phyloP scores from a whole-genome alignment of 2,888 invertebrate genomes.

The Epiblema foenella region DNA sequence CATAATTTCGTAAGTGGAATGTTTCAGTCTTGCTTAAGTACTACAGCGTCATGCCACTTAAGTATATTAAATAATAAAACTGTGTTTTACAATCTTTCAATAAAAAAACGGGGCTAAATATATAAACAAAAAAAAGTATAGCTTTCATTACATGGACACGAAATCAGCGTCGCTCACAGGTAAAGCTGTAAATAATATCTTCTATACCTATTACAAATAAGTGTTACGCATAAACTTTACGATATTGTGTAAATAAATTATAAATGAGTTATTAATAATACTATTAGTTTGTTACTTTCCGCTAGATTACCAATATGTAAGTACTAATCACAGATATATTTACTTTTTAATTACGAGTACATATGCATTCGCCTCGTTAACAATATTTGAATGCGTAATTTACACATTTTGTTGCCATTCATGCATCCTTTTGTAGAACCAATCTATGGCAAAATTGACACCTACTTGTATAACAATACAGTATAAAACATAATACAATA shows the following conservation, averaged over 20 bases:
- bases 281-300: slow-evolving; percentile 28
- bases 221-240: slow-evolving; percentile 18
- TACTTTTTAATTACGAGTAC: slow-evolving; percentile 1
- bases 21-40: slow-evolving; percentile 78
- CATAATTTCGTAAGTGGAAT: slow-evolving; percentile 64
- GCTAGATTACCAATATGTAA: slow-evolving; percentile 23
- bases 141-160: slow-evolving; percentile 2
- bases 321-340: slow-evolving; percentile 33
- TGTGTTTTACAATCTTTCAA: slow-evolving; percentile 21
- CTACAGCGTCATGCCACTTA: slow-evolving; percentile 53
- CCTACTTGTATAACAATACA: background rate
- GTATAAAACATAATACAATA: slow-evolving; percentile 6
- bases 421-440: background rate
- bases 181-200: slow-evolving; percentile 10
- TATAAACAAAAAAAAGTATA: slow-evolving; percentile 9
- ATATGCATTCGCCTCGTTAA: background rate
- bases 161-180: slow-evolving; percentile 20
- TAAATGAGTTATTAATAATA: slow-evolving; percentile 17
- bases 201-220: slow-evolving; percentile 2
- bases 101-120: slow-evolving; percentile 7
- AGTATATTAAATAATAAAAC: slow-evolving; percentile 36
- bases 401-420: slow-evolving; percentile 1
- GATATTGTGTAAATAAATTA: slow-evolving; percentile 12
- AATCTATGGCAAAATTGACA: background rate
- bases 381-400: background rate